Base-by-base conservation (phyloP, 1,140 invertebrate species). In the Drosophila repletoides region DNA sequence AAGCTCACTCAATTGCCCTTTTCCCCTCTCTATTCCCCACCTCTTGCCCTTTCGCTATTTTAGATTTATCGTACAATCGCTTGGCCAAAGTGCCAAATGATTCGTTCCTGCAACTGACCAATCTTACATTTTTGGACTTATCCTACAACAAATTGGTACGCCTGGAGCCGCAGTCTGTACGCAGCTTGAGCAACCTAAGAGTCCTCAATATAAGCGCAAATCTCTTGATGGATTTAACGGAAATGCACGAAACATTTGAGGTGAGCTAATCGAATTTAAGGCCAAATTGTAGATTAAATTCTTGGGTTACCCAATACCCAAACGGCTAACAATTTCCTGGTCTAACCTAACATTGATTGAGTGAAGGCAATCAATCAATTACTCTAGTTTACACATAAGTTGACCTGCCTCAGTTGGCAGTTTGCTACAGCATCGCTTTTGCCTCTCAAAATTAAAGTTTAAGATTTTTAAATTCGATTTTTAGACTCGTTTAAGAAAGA, bases 91-190 rank as follows among this genome's bases (percentile, higher is more conserved):
- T 96, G 66, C 93, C 94, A 26, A 92, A 93, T 17, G 92, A 92
- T 46, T 93, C 95, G 28, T 95, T 96, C 74, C 91, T 92, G 43
- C 95, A 95, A 88, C 91, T 95, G 48, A 93, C 93, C 2, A 91
- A 92, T 55, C 91, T 95, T 26, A 90, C 92, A 34, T 92, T 93
- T 67, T 86, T 96, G 56, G 95, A 96, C 83, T 91, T 96, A 21
- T 93, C 94, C 46, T 93, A 94, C 86, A 96, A 96, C 76, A 94
- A 94, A 88, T 91, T 96, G 43, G 92, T 93, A 64, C 91, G 92
- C 10, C 91, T 95, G 31, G 93, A 94, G 80, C 91, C 93, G 2
- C 92, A 94, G 45, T 92, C 93, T 22, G 89, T 95, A 52, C 90
- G 91, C 51, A 75, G 76, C 28, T 36, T 90, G 38, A 61, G 58